These are phyloP conservation scores for Malthinus seriepunctatus DNA, from an alignment of 2,888 invertebrate species.

Conservation along the genomic window DNA sequence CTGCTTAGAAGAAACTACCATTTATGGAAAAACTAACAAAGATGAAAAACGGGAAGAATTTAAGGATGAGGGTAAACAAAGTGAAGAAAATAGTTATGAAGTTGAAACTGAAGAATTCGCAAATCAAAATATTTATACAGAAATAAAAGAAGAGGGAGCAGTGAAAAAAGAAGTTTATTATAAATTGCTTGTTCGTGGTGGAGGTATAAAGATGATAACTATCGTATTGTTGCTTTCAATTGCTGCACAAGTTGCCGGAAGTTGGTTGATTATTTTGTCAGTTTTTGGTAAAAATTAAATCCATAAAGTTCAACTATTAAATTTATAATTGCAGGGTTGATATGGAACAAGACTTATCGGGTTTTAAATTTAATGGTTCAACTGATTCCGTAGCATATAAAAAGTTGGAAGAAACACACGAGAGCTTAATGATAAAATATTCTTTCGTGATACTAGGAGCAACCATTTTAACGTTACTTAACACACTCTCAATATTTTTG, in stretches of 20 bases:
- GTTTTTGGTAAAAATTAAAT: slow-evolving; percentile 34
- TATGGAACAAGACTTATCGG: not conserved
- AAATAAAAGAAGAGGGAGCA: slow-evolving; percentile 38
- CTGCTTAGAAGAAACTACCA: slow-evolving; percentile 1
- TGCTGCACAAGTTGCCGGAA: slow-evolving; percentile 33
- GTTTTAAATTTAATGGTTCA: not conserved
- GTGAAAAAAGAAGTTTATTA: slow-evolving; percentile 38
- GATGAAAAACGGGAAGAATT: slow-evolving; percentile 39
- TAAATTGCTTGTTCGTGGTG: slow-evolving; percentile 40
- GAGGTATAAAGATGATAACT: slow-evolving; percentile 34
- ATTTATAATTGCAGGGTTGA: not conserved
- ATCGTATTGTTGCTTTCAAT: slow-evolving; percentile 34
- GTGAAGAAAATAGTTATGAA: not conserved
- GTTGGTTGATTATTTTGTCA: slow-evolving; percentile 36
- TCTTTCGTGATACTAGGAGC: not conserved
- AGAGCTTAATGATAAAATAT: not conserved
- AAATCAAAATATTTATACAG: slow-evolving; percentile 36
- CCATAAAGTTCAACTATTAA: not conserved
- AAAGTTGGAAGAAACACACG: not conserved
- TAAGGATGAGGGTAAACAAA: slow-evolving; percentile 48
- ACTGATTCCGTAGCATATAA: not conserved
- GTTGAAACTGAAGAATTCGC: not conserved
- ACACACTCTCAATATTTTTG: not conserved
- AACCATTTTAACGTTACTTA: not conserved
- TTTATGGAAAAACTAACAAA: not conserved